These are phyloP conservation scores for Chelonoidis abingdonii DNA, from an alignment of 2,113 vertebrate genomes.

Conservation along the genomic window DNA sequence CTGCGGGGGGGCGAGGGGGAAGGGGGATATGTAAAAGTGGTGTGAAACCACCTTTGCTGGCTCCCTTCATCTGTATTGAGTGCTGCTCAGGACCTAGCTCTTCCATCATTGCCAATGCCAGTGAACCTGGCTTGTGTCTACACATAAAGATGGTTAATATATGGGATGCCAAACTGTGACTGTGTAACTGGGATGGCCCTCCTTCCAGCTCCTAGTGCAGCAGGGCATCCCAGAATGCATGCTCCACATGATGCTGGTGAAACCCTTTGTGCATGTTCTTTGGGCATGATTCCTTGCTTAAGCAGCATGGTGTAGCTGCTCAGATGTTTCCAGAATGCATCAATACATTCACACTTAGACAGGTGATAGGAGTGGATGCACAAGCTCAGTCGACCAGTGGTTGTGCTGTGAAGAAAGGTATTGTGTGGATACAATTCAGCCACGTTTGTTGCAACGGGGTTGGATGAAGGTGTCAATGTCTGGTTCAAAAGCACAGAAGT, in stretches of 20 bases:
- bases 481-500: background rate
- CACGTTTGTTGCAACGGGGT: accelerated
- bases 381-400: background rate
- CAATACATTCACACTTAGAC: background rate
- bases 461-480: background rate
- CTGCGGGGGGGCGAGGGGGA: background rate
- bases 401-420: background rate
- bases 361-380: background rate
- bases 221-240: accelerated
- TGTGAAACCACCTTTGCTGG: background rate
- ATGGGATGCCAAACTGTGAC: accelerated
- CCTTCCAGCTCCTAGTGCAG: accelerated
- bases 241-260: background rate
- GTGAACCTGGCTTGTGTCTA: accelerated
- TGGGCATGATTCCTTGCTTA: background rate
- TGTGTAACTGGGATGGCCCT: background rate
- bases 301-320: background rate
- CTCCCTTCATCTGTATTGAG: background rate
- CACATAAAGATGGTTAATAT: accelerated
- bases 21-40: background rate
- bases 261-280: background rate
- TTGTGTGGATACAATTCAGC: accelerated
- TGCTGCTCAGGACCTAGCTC: background rate
- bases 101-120: background rate
- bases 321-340: accelerated